Conservation (phyloP, 2,797 vertebrate genomes). For the Danio jaintianensis region DNA sequence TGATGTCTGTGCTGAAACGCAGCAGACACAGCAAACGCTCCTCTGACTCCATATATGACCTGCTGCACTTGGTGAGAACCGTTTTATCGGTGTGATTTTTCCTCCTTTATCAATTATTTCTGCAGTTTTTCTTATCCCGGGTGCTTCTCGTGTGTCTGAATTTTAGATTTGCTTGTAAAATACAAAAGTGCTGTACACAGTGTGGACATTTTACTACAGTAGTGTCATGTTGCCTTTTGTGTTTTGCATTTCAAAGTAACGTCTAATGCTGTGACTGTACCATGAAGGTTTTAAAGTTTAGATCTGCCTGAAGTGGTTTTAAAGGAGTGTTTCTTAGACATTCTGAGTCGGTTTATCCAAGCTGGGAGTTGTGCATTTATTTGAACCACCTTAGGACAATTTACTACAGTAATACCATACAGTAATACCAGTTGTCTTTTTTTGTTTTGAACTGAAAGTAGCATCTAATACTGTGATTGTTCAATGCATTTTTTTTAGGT, state of each 20-base stretch:
- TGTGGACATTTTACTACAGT: neutral
- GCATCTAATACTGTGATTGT: neutral
- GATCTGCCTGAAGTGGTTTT: too few relatives aligned
- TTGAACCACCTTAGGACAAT: neutral
- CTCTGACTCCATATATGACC: constrained; percentile 83
- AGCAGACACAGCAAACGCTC: constrained; percentile 82
- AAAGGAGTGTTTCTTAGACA: too few relatives aligned
- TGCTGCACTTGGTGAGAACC: constrained; percentile 83
- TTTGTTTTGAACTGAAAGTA: too few relatives aligned
- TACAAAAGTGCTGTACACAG: neutral
- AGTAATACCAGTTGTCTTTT: too few relatives aligned
- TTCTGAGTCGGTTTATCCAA: too few relatives aligned
- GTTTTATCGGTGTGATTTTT: neutral
- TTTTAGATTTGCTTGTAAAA: neutral
- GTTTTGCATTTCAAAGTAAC: too few relatives aligned
- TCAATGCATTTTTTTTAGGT: too few relatives aligned
- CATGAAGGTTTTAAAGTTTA: too few relatives aligned
- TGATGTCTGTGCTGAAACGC: constrained; percentile 88
- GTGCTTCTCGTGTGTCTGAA: too few relatives aligned
- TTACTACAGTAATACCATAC: too few relatives aligned
- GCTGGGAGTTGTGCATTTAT: too few relatives aligned
- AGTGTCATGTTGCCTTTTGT: neutral
- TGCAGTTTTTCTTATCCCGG: neutral
- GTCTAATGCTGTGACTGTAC: neutral
- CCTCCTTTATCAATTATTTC: neutral